Evolutionary conservation across 2,797 vertebrate species (phyloP).

Genomic region (Manis pentadactyla): DNA sequence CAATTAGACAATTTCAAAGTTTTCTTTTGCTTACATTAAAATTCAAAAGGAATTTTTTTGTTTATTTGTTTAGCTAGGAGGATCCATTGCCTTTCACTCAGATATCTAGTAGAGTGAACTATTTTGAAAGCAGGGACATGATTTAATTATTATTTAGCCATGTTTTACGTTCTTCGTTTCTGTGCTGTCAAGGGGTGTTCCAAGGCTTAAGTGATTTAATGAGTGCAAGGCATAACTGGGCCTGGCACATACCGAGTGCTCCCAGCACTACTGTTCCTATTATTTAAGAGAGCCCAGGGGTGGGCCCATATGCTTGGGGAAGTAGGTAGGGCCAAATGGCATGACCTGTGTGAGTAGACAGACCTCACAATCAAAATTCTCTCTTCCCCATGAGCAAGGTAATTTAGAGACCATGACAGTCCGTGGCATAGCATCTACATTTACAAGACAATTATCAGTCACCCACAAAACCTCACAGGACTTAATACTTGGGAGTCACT

Average conservation of each 20-base stretch:
- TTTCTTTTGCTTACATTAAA: slow-evolving; percentile 72
- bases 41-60: slow-evolving; percentile 69
- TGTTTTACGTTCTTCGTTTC: background rate
- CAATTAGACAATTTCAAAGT: slow-evolving; percentile 61
- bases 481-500: background rate
- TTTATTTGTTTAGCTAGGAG: slow-evolving; percentile 67
- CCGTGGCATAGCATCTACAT: background rate
- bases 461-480: background rate
- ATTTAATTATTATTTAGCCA: slow-evolving; percentile 14
- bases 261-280: background rate
- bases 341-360: background rate
- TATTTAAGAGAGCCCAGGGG: background rate
- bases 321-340: background rate
- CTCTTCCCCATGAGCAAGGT: background rate
- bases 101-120: background rate
- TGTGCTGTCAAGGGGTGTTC: background rate
- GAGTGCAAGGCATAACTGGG: background rate
- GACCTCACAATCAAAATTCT: background rate
- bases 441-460: background rate
- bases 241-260: background rate
- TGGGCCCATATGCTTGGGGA: background rate
- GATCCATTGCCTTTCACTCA: slow-evolving; percentile 34
- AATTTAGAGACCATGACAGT: background rate
- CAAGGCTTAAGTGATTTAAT: background rate
- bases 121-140: slow-evolving; percentile 47